Conservation (phyloP, 1,140 invertebrate species). For the Philopotamus ludificatus region DNA sequence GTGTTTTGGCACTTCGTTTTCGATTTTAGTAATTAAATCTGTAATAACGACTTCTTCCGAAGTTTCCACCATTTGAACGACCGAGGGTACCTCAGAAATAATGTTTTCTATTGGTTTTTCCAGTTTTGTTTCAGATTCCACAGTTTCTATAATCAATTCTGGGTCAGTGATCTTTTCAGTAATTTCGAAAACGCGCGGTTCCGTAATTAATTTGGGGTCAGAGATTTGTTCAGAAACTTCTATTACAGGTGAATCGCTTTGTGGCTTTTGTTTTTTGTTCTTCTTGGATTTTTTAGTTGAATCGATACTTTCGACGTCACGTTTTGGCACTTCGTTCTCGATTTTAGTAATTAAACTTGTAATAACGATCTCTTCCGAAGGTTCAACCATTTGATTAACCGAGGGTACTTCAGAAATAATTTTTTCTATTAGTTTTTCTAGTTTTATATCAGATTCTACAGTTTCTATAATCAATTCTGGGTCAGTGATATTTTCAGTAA, state of each 20-base stretch:
- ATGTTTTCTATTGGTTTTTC: too few species aligned
- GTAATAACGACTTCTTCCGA: background rate
- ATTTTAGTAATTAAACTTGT: background rate
- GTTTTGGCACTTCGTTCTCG: background rate
- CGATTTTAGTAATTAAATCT: background rate
- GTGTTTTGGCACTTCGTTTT: background rate
- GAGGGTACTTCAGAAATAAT: too few species aligned
- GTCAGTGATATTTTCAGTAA: constrained; percentile 1
- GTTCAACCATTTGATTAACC: background rate
- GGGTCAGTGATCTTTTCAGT: too few species aligned
- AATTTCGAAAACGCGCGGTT: too few species aligned
- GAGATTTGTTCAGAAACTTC: constrained; percentile 7
- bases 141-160: background rate
- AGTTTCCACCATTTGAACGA: too few species aligned
- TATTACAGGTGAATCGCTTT: background rate
- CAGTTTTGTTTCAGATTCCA: background rate
- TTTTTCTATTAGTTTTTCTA: too few species aligned
- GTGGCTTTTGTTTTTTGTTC: too few species aligned
- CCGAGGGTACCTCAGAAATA: too few species aligned
- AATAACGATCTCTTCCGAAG: background rate
- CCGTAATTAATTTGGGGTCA: too few species aligned
- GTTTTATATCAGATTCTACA: too few species aligned
- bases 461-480: too few species aligned
- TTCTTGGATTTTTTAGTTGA: constrained; percentile 4
- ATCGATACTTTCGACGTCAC: background rate